Base-by-base conservation (phyloP, 2,888 invertebrate genomes). In the Neelides folsomi region DNA sequence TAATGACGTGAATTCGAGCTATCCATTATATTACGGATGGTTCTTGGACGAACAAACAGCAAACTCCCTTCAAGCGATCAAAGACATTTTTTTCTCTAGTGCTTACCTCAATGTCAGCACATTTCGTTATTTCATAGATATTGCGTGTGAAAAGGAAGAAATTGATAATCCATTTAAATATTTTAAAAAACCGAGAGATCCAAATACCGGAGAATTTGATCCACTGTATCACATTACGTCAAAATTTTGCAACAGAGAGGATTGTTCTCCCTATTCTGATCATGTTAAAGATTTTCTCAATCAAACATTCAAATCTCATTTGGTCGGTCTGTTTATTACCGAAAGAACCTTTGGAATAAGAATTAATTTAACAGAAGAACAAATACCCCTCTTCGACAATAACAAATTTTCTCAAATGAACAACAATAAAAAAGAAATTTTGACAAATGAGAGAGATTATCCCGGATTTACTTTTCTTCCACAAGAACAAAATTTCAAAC, bases 321-420 rank as follows among this genome's bases (percentile, higher is more conserved):
- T 62, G 9, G 51, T 59, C 12, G 62, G 62, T n/a, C 34, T 58
- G 1, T 58, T 58, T 44, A 56, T 59, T 34, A 59, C 59, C 1
- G 27, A 43, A 36, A 52, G 48, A 2, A 58, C 59, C 3, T 58
- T 36, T 47, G 59, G 59, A 2, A 43, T 57, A 10, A 51, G 62
- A 6, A 43, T 62, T 1, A 54, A 55, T 40, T 43, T 62, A 15
- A 49, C 55, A 1, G 16, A 27, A 7, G 53, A 57, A 3, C 58
- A 62, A 52, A 36, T 54, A 37, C 19, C 19, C 8, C 20, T 58
- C 8, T 62, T 62, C 47, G 53, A 53, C 1, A 50, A 51, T 8
- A 37, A 48, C 15, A 16, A 39, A 7, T n/a, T 13, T n/a, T 39
- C 7, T 6, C 2, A 13, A 9, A 9, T 12, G 8, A 18, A 16